Conservation (phyloP, 2,888 invertebrate species). For the Melinopterus prodromus region DNA sequence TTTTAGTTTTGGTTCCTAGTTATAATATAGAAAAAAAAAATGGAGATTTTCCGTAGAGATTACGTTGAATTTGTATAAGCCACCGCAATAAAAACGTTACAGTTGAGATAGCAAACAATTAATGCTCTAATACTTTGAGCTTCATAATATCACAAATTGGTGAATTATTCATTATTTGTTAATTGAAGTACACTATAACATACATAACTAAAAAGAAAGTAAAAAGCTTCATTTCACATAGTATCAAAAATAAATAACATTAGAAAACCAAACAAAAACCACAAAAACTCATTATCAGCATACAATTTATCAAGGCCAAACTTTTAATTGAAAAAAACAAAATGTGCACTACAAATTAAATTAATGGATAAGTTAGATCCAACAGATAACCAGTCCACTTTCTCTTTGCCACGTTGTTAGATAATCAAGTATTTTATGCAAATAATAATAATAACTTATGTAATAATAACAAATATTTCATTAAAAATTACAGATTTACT, state of each 20-base stretch:
- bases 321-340: not conserved
- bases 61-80: no score
- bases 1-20: no score
- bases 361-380: not conserved
- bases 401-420: not conserved
- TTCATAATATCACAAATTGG: not conserved
- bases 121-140: not conserved
- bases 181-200: no score
- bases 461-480: not conserved
- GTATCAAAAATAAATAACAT: conserved; percentile 5
- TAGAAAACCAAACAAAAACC: not conserved
- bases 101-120: not conserved
- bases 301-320: not conserved
- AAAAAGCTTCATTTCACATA: not conserved
- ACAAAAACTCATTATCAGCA: conserved; percentile 6
- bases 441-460: not conserved
- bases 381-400: not conserved
- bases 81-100: not conserved
- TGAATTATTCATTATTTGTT: not conserved
- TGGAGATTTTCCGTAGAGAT: no score
- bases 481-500: not conserved
- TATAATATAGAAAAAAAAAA: no score
- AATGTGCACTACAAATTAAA: not conserved
- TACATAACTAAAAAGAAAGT: not conserved
- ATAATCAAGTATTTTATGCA: not conserved